phyloP scores from a whole-genome alignment of 2,888 invertebrate species.

The Ophioninae sp. region DNA sequence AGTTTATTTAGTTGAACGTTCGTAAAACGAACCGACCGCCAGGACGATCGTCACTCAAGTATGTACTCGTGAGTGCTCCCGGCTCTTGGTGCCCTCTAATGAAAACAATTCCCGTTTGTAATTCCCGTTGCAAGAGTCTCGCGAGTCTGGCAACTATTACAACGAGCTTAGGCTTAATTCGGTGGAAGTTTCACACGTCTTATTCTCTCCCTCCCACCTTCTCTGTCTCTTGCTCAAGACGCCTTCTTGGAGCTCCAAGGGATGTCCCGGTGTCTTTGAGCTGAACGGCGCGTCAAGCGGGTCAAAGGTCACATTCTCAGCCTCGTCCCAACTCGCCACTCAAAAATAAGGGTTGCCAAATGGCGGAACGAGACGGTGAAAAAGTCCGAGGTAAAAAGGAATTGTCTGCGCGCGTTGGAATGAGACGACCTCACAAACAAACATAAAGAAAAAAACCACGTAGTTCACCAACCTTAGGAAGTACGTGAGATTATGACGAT shows the following conservation, averaged over 20 bases:
- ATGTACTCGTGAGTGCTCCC: slow-evolving; percentile 39
- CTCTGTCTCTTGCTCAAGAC: neutral
- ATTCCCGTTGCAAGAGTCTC: slow-evolving; percentile 66
- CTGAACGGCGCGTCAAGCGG: slow-evolving; percentile 50
- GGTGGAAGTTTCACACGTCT: slow-evolving; percentile 49
- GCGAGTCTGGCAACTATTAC: slow-evolving; percentile 37
- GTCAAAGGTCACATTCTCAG: slow-evolving; percentile 53
- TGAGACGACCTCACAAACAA: slow-evolving; percentile 34
- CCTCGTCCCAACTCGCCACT: neutral
- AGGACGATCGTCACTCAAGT: slow-evolving; percentile 46
- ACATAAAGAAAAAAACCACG: neutral
- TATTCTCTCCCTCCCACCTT: neutral
- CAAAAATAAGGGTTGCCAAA: slow-evolving; percentile 33
- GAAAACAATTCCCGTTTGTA: slow-evolving; percentile 79
- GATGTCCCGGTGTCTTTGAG: slow-evolving; percentile 43
- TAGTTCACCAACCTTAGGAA: slow-evolving; percentile 1
- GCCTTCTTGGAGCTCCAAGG: slow-evolving; percentile 33
- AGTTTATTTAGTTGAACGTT: slow-evolving; percentile 48
- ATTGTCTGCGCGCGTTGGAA: slow-evolving; percentile 27
- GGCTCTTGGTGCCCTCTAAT: slow-evolving; percentile 64
- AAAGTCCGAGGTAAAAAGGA: slow-evolving; percentile 39
- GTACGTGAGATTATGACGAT: slow-evolving; percentile 1
- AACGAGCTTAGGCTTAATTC: slow-evolving; percentile 52
- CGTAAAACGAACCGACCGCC: slow-evolving; percentile 34
- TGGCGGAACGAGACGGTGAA: slow-evolving; percentile 40